phyloP scores from a whole-genome alignment of 2,113 vertebrate genomes.

The Pseudopodoces humilis region DNA sequence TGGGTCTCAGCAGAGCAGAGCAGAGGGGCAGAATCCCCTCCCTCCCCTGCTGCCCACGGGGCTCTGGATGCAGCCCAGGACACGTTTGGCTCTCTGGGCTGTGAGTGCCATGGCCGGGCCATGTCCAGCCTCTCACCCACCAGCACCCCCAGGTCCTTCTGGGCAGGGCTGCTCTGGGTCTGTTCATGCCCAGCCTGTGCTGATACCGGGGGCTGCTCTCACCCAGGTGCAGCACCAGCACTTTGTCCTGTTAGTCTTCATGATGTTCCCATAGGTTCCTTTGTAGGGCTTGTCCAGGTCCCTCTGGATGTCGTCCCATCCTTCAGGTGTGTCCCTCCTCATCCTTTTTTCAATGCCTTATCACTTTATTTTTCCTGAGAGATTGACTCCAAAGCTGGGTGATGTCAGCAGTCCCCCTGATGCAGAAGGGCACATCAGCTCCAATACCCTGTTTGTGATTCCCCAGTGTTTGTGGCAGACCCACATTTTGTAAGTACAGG shows the following conservation, averaged over 20 bases:
- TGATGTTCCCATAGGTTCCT: not conserved
- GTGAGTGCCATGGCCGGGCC: not conserved
- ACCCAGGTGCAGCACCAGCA: not conserved
- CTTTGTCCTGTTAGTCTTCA: fast-evolving
- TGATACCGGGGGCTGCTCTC: fast-evolving
- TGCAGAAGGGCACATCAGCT: not conserved
- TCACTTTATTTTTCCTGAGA: not conserved
- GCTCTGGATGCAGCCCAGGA: not conserved
- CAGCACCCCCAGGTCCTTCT: not conserved
- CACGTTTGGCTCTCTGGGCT: not conserved
- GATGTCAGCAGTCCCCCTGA: not conserved
- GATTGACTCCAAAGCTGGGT: not conserved
- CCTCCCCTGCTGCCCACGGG: not conserved
- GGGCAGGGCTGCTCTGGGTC: not conserved
- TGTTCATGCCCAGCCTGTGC: not conserved
- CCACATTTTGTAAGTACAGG: not conserved
- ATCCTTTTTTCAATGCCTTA: not conserved
- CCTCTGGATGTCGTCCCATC: not conserved
- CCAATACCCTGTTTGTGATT: not conserved
- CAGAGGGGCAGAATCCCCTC: not conserved
- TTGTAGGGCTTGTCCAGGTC: not conserved
- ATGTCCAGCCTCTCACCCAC: not conserved
- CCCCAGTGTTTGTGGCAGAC: not conserved
- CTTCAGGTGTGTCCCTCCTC: not conserved
- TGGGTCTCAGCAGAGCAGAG: not conserved